These are phyloP conservation scores for Formica exsecta DNA, from an alignment of 1,140 invertebrate species.

Conservation along the genomic window DNA sequence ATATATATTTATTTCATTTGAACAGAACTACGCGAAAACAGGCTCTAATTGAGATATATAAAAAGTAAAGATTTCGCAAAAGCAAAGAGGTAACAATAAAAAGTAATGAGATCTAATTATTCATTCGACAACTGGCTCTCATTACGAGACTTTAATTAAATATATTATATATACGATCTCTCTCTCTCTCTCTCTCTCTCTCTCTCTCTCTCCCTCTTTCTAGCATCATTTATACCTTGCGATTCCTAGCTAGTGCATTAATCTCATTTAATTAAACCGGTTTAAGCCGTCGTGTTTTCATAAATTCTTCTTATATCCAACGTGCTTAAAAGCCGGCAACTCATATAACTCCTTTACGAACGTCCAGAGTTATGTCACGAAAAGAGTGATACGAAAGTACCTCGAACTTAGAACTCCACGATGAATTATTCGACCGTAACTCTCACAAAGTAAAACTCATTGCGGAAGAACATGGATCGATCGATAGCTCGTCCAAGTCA, in stretches of 20 bases:
- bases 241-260: conserved; percentile 4
- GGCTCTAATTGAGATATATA: not conserved
- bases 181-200: no score
- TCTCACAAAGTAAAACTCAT: conserved; percentile 27
- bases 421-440: conserved; percentile 27
- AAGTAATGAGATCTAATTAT: conserved; percentile 23
- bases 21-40: not conserved
- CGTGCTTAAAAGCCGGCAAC: not conserved
- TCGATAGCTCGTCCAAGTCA: conserved; percentile 21
- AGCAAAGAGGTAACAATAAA: conserved; percentile 13
- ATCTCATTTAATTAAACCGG: conserved; percentile 50
- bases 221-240: conserved; percentile 2
- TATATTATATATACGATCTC: conserved; percentile 13
- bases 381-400: not conserved
- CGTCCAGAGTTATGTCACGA: conserved; percentile 1
- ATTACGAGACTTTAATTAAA: conserved; percentile 53
- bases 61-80: not conserved
- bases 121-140: not conserved
- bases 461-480: not conserved
- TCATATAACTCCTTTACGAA: conserved; percentile 4
- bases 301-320: not conserved
- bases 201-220: no score
- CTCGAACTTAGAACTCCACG: not conserved
- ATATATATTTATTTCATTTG: not conserved
- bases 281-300: conserved; percentile 34